These are phyloP conservation scores for Saguinus imperator DNA, from an alignment of 2,113 vertebrate species.

Conservation along the genomic window DNA sequence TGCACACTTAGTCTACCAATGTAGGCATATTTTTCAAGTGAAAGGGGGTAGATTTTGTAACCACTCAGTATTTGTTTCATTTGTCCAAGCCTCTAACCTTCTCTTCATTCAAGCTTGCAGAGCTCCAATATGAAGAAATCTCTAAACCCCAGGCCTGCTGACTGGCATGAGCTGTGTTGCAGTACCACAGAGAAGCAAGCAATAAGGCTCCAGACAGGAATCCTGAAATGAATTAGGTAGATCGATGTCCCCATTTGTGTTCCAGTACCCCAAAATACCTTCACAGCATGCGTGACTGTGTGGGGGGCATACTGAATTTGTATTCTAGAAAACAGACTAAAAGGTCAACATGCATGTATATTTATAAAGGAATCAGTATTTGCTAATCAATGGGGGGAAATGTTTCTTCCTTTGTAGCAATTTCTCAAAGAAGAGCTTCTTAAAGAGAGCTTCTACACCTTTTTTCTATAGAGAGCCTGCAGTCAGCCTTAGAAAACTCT, in stretches of 20 bases:
- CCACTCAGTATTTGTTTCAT: constrained; percentile 49
- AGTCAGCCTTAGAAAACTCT: constrained; percentile 23
- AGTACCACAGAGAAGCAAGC: neutral
- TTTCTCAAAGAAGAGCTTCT: neutral
- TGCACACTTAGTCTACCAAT: neutral
- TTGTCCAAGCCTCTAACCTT: constrained; percentile 56
- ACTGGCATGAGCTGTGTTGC: neutral
- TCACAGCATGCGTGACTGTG: constrained; percentile 36
- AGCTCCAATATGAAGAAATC: constrained; percentile 56
- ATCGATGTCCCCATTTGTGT: constrained; percentile 37
- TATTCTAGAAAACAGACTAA: constrained; percentile 59
- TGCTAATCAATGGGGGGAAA: constrained; percentile 48
- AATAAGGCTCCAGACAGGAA: constrained; percentile 26
- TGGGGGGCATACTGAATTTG: constrained; percentile 19
- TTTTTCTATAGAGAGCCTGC: constrained; percentile 20
- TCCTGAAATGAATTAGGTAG: constrained; percentile 14
- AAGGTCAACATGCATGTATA: constrained; percentile 63
- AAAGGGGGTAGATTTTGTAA: constrained; percentile 28
- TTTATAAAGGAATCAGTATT: constrained; percentile 59
- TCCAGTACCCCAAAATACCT: constrained; percentile 49
- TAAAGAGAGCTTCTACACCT: neutral
- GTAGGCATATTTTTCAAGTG: constrained; percentile 40
- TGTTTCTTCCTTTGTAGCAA: constrained; percentile 51
- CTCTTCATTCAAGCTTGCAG: constrained; percentile 49
- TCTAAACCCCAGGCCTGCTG: constrained; percentile 62